Conservation (phyloP, 2,113 vertebrate species). For the Perca schrenkii region DNA sequence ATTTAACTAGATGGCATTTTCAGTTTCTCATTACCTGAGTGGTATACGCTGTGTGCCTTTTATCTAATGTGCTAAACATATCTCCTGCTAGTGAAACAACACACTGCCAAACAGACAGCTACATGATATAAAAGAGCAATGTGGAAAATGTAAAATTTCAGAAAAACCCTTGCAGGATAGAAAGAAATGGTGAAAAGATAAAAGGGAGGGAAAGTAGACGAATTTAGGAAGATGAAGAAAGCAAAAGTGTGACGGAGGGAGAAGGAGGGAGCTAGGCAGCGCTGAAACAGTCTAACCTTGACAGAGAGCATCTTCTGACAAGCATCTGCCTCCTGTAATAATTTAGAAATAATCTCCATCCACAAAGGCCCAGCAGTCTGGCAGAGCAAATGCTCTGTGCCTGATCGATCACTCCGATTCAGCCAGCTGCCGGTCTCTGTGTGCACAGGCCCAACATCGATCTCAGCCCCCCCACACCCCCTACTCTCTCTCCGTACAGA, state of each 20-base stretch:
- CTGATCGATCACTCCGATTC: slow-evolving; percentile 82
- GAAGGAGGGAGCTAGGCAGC: slow-evolving; percentile 31
- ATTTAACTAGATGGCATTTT: slow-evolving; percentile 60
- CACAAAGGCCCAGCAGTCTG: slow-evolving; percentile 84
- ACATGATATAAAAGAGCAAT: slow-evolving; percentile 35
- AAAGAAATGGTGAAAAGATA: slow-evolving; percentile 28
- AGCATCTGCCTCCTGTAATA: slow-evolving; percentile 87
- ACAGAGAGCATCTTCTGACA: slow-evolving; percentile 84
- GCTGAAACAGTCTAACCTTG: slow-evolving; percentile 81
- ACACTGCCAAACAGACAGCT: not conserved
- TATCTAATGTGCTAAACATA: slow-evolving; percentile 45
- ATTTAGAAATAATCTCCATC: slow-evolving; percentile 86
- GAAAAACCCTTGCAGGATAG: slow-evolving; percentile 18
- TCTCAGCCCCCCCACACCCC: slow-evolving; percentile 54
- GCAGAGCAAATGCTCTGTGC: slow-evolving; percentile 76
- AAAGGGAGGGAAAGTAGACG: slow-evolving; percentile 22
- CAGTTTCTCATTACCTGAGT: slow-evolving; percentile 58
- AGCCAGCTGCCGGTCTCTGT: slow-evolving; percentile 75
- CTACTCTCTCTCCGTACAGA: slow-evolving; percentile 27
- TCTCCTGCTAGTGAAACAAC: slow-evolving; percentile 15
- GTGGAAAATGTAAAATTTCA: slow-evolving; percentile 45
- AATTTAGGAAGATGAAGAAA: slow-evolving; percentile 37
- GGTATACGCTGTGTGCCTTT: slow-evolving; percentile 25
- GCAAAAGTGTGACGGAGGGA: slow-evolving; percentile 26
- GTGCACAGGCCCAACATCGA: slow-evolving; percentile 73